These are phyloP conservation scores for Choloepus hoffmanni DNA, from an alignment of 2,113 vertebrate species.

Conservation along the genomic window DNA sequence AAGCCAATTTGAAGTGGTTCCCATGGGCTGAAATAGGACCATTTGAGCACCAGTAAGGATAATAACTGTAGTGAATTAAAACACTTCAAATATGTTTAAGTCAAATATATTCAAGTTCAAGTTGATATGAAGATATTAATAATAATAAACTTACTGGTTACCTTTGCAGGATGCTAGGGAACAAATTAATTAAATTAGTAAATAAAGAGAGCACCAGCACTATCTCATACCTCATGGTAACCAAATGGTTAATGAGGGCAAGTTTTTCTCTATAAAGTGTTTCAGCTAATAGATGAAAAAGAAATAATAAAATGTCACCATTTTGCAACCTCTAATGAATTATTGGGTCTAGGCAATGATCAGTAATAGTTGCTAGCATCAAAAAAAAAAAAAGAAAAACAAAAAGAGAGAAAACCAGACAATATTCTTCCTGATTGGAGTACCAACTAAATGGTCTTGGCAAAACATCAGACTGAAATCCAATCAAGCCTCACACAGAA, in stretches of 20 bases:
- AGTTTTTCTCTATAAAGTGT: not conserved
- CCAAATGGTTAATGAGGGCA: not conserved
- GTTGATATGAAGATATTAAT: not conserved
- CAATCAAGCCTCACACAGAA: not conserved
- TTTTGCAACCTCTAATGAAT: not conserved
- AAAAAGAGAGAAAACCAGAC: not conserved
- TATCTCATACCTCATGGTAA: not conserved
- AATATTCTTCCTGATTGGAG: not conserved
- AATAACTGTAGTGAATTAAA: not conserved
- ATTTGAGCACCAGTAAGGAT: not conserved
- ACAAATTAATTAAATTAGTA: not conserved
- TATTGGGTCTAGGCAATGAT: not conserved
- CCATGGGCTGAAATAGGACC: not conserved
- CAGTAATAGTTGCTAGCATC: not conserved
- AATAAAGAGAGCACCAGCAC: not conserved
- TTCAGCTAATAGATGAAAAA: not conserved
- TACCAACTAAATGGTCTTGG: not conserved
- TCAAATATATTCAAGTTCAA: not conserved
- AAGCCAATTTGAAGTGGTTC: not conserved
- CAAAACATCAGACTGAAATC: not conserved
- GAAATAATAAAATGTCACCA: slow-evolving; percentile 2
- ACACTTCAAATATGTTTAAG: slow-evolving; percentile 38
- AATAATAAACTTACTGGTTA: not conserved
- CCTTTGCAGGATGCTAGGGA: not conserved
- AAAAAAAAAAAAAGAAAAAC: not conserved